Percentiles rank a stretch among this genome's conserved stretches.
These are phyloP conservation scores for Scaptomyza flava DNA, from an alignment of 2,888 invertebrate genomes.

Conservation along the genomic window DNA sequence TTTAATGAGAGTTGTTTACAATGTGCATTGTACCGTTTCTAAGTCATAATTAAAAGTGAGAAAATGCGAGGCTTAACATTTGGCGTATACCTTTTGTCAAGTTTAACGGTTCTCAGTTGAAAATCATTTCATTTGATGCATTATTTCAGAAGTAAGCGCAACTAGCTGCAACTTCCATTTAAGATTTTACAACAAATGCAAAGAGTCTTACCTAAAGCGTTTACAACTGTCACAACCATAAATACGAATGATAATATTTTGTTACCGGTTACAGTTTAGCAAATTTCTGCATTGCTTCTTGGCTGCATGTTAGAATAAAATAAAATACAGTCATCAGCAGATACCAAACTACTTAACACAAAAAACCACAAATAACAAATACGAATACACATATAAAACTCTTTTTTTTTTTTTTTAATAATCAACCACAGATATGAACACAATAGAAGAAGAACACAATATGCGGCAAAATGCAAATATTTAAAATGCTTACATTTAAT, in stretches of 20 bases:
- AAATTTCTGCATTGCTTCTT: constrained; percentile 12
- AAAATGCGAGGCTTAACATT: not conserved
- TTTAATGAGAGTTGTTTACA: not conserved
- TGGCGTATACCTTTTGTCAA: too few relatives aligned
- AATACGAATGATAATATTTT: not conserved
- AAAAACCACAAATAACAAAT: not conserved
- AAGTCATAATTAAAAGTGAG: not conserved
- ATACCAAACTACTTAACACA: too few relatives aligned
- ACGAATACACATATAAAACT: too few relatives aligned
- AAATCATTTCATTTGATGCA: not conserved
- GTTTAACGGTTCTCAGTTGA: not conserved
- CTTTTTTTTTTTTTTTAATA: not conserved
- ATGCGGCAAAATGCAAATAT: not conserved
- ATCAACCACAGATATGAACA: not conserved
- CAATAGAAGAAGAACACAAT: not conserved
- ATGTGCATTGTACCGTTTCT: not conserved
- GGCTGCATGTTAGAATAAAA: constrained; percentile 35
- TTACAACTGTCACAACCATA: not conserved
- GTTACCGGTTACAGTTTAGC: constrained; percentile 1
- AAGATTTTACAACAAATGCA: not conserved
- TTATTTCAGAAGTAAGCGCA: not conserved
- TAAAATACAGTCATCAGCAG: constrained; percentile 34
- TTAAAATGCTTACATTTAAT: not conserved
- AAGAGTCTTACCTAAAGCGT: not conserved
- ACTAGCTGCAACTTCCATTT: not conserved